Conservation (phyloP, 2,797 vertebrate genomes). For the Sorex maritimensis region DNA sequence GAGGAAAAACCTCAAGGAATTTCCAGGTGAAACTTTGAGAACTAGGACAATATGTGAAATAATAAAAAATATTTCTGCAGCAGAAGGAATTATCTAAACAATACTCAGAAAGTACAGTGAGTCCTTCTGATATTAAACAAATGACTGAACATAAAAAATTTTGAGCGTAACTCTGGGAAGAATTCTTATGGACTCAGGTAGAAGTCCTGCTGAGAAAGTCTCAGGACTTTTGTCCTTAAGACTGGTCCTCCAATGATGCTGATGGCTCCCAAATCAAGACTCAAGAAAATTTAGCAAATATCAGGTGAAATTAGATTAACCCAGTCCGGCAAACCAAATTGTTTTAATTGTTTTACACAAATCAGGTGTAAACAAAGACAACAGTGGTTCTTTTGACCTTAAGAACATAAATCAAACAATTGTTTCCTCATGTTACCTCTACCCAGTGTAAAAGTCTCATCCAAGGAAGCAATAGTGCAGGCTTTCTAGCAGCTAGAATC, state of each 20-base stretch:
- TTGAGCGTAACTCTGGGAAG: background rate
- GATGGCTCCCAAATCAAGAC: background rate
- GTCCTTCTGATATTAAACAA: constrained; percentile 39
- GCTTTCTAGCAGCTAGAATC: background rate
- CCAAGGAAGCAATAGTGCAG: background rate
- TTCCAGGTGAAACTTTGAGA: constrained; percentile 56
- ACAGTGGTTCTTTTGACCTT: background rate
- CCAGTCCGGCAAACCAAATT: background rate
- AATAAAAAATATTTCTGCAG: constrained; percentile 56
- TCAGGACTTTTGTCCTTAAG: background rate
- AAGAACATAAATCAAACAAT: constrained; percentile 24
- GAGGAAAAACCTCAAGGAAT: constrained; percentile 18
- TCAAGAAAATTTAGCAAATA: constrained; percentile 4
- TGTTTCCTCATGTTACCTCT: background rate
- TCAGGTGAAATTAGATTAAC: constrained; percentile 25
- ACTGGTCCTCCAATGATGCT: background rate
- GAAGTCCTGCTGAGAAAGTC: background rate
- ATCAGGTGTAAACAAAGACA: background rate
- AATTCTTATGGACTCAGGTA: constrained; percentile 11
- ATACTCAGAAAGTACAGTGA: constrained; percentile 45
- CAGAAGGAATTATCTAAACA: constrained; percentile 64
- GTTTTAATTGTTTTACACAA: too few relatives aligned
- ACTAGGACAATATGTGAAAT: constrained; percentile 37
- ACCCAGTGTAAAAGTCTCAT: background rate
- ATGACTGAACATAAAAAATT: background rate